Evolutionary conservation across 2,797 vertebrate species (phyloP).

Genomic region (Ptychadena robeensis): DNA sequence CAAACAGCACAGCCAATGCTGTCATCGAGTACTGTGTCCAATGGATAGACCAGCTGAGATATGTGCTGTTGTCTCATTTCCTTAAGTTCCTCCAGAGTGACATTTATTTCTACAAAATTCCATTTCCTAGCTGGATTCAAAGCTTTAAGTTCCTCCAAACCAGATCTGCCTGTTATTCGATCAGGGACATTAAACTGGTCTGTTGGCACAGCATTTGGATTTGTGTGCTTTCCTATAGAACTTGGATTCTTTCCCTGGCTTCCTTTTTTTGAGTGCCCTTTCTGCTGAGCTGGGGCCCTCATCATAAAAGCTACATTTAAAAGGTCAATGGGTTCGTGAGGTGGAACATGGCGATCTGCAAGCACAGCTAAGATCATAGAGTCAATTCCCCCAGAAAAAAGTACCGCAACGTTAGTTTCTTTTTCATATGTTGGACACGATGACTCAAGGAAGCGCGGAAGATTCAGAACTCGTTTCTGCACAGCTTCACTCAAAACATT

Average conservation of each 20-base stretch:
- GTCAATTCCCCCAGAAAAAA: slow-evolving; percentile 95
- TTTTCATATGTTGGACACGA: background rate
- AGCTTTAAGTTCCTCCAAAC: slow-evolving; percentile 81
- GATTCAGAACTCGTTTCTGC: slow-evolving; percentile 78
- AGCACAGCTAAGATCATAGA: slow-evolving; percentile 90
- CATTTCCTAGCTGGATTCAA: slow-evolving; percentile 83
- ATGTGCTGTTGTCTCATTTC: slow-evolving; percentile 76
- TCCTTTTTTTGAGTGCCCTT: slow-evolving; percentile 63
- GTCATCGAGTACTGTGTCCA: slow-evolving; percentile 92
- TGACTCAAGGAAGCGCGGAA: slow-evolving; percentile 65
- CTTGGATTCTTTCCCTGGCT: slow-evolving; percentile 62
- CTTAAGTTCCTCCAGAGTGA: slow-evolving; percentile 85
- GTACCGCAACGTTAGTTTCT: slow-evolving; percentile 79
- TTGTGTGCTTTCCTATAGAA: slow-evolving; percentile 28
- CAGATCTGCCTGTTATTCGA: slow-evolving; percentile 85
- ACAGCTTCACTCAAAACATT: slow-evolving; percentile 82
- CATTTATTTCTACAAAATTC: slow-evolving; percentile 94
- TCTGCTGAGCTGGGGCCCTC: slow-evolving; percentile 68
- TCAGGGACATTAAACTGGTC: slow-evolving; percentile 84
- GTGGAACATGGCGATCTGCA: slow-evolving; percentile 84
- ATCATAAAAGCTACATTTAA: slow-evolving; percentile 94
- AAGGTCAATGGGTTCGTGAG: slow-evolving; percentile 87
- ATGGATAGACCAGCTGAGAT: slow-evolving; percentile 83
- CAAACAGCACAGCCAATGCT: slow-evolving; percentile 96
- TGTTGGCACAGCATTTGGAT: background rate